Base-by-base conservation (phyloP, 1,140 invertebrate species). In the Lineus longissimus region DNA sequence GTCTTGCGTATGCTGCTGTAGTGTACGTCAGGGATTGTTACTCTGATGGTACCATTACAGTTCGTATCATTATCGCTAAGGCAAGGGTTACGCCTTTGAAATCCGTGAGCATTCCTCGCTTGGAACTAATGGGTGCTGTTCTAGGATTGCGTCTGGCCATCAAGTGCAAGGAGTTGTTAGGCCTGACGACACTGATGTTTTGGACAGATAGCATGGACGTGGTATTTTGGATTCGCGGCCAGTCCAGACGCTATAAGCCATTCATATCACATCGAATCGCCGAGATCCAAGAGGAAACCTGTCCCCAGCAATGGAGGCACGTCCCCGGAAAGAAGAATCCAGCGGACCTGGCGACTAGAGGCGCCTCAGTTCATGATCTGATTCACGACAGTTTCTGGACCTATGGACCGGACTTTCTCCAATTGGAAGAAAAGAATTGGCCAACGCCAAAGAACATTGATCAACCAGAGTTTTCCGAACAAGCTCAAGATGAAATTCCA, bases 161-260 rank as follows among this genome's bases (percentile, higher is more conserved):
- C 4, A 51, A 27, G n/a, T 23, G n/a, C 25, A 51, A 19, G n/a
- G 47, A 51, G n/a, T 19, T 51, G 25, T 9, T 51, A 27, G 25
- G 25, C 4, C 6, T 51, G n/a, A 51, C n/a, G 6, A 27, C n/a
- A n/a, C 19, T 51, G 19, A 51, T 51, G 9, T 51, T 51, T 51
- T 51, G 47, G 47, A 23, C 47, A n/a, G 47, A 51, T n/a, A 51
- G 47, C 25, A 23, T 51, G 47, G 25, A 51, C 25, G 47, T 51
- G 6, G n/a, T 51, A n/a, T 51, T 19, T 9, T 51, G 47, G 47
- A n/a, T 51, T 7, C n/a, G n/a, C 9, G 25, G 25, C 47, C 47
- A 27, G n/a, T 23, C 19, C 25, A 51, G 47, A 51, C n/a, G 19
- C n/a, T 27, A 23, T 19, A 51, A 51, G n/a, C n/a, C 47, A 27